Evolutionary conservation across 2,113 vertebrate species (phyloP).

Genomic region (Notothenia coriiceps): DNA sequence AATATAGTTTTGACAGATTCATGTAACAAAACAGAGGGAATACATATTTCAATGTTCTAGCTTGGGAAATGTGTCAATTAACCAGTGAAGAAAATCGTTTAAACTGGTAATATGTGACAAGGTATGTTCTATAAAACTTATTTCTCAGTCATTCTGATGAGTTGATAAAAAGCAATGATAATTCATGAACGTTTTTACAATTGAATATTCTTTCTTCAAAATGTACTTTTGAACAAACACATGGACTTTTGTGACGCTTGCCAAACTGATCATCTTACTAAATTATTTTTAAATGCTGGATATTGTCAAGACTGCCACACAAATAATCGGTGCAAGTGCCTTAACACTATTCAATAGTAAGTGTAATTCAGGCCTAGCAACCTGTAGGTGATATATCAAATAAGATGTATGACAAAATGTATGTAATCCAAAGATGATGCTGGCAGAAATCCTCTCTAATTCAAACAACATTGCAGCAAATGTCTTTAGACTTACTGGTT

Average conservation of each 20-base stretch:
- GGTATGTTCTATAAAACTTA: slow-evolving; percentile 57
- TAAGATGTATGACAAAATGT: slow-evolving; percentile 39
- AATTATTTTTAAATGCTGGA: slow-evolving; percentile 38
- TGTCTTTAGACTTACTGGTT: not conserved
- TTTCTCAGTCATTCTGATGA: slow-evolving; percentile 55
- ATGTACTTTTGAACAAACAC: slow-evolving; percentile 34
- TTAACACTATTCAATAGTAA: slow-evolving; percentile 1
- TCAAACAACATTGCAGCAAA: slow-evolving; percentile 16
- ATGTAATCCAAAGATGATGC: slow-evolving; percentile 24
- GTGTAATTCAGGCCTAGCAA: slow-evolving; percentile 22
- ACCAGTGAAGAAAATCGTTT: slow-evolving; percentile 57
- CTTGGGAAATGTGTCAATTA: slow-evolving; percentile 68
- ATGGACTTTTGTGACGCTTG: slow-evolving; percentile 38
- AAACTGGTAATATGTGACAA: slow-evolving; percentile 61
- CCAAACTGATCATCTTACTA: slow-evolving; percentile 8
- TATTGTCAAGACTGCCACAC: slow-evolving; percentile 41
- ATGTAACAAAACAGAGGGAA: slow-evolving; percentile 98
- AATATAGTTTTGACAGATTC: slow-evolving; percentile 99
- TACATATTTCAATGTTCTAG: slow-evolving; percentile 91
- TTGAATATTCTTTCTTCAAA: slow-evolving; percentile 31
- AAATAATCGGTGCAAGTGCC: slow-evolving; percentile 50
- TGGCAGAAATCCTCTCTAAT: slow-evolving; percentile 11
- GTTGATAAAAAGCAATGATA: slow-evolving; percentile 46
- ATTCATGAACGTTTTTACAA: slow-evolving; percentile 13
- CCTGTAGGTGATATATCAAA: slow-evolving; percentile 11